A percentile compares a stretch with the other conserved stretches of the same genome.
Evolutionary conservation across 1,140 invertebrate species (phyloP).

Genomic region (Lepidurus arcticus): DNA sequence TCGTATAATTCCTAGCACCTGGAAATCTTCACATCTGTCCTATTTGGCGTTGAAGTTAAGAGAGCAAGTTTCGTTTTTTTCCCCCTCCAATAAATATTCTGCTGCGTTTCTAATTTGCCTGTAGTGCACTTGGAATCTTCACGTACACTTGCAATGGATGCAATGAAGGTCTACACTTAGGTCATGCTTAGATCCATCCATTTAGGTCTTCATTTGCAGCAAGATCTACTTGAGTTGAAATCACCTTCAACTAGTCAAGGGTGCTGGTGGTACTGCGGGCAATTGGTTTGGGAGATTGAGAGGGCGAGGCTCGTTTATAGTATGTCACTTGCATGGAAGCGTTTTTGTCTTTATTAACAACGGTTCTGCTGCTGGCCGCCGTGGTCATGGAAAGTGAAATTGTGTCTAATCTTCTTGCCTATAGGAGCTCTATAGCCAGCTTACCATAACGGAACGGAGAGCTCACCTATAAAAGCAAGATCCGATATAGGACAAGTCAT

Average conservation of each 20-base stretch:
- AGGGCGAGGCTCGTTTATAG: not conserved
- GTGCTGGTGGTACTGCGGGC: not conserved
- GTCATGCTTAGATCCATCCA: too few relatives aligned
- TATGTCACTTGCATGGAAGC: not conserved
- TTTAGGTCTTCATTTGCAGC: not conserved
- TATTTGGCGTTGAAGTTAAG: too few relatives aligned
- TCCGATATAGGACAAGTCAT: not conserved
- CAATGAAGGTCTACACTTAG: too few relatives aligned
- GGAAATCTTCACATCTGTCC: too few relatives aligned
- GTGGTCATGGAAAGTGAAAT: slow-evolving; percentile 4
- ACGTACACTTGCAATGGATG: too few relatives aligned
- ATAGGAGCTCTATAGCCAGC: not conserved
- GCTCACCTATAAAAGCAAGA: not conserved
- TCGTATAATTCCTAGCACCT: too few relatives aligned
- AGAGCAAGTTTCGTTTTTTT: too few relatives aligned
- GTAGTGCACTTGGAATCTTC: too few relatives aligned
- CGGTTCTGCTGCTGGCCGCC: not conserved
- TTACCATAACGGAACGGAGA: not conserved
- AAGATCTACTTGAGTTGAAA: not conserved
- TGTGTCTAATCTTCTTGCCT: not conserved
- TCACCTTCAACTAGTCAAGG: not conserved
- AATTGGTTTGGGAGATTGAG: not conserved
- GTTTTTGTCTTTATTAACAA: not conserved
- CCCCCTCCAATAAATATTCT: too few relatives aligned
- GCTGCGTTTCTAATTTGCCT: too few relatives aligned